Evolutionary conservation across 2,888 invertebrate species (phyloP).

Genomic region (Thereva unica): DNA sequence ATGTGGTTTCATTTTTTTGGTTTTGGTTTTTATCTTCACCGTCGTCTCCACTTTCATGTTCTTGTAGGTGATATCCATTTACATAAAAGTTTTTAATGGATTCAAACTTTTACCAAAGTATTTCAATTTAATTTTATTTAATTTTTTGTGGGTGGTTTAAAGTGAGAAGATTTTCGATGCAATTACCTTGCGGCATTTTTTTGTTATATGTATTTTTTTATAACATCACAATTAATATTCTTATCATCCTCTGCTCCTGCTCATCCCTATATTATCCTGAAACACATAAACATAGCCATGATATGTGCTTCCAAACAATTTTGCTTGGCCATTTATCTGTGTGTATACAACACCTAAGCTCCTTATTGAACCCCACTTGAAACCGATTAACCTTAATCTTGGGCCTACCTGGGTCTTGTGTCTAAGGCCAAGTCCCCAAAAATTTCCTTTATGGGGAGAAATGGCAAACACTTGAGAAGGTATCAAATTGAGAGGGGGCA

Average conservation of each 20-base stretch:
- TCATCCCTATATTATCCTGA: too few species aligned
- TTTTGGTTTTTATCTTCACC: slow-evolving; percentile 26
- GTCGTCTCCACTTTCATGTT: slow-evolving; percentile 24
- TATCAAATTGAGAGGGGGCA: slow-evolving; percentile 38
- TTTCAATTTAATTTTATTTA: slow-evolving; percentile 34
- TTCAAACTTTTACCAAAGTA: slow-evolving; percentile 39
- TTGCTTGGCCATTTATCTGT: too few species aligned
- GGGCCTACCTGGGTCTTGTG: slow-evolving; percentile 32
- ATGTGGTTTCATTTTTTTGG: slow-evolving; percentile 21
- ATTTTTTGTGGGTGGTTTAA: slow-evolving; percentile 18
- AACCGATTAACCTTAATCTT: slow-evolving; percentile 39
- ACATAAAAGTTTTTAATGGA: slow-evolving; percentile 43
- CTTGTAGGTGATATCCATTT: slow-evolving; percentile 41
- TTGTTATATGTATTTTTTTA: neutral
- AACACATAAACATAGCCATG: too few species aligned
- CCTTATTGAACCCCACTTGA: slow-evolving; percentile 17
- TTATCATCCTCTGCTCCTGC: too few species aligned
- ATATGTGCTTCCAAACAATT: too few species aligned
- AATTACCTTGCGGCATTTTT: slow-evolving; percentile 26
- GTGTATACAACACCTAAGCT: too few species aligned
- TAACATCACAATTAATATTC: too few species aligned
- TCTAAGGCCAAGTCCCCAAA: slow-evolving; percentile 19
- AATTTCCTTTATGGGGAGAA: slow-evolving; percentile 16
- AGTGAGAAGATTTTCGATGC: slow-evolving; percentile 29
- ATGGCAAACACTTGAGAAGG: slow-evolving; percentile 41